A percentile compares a stretch with the other conserved stretches of the same genome.
These are phyloP conservation scores for Papilio machaon DNA, from an alignment of 1,140 invertebrate species.

Conservation along the genomic window DNA sequence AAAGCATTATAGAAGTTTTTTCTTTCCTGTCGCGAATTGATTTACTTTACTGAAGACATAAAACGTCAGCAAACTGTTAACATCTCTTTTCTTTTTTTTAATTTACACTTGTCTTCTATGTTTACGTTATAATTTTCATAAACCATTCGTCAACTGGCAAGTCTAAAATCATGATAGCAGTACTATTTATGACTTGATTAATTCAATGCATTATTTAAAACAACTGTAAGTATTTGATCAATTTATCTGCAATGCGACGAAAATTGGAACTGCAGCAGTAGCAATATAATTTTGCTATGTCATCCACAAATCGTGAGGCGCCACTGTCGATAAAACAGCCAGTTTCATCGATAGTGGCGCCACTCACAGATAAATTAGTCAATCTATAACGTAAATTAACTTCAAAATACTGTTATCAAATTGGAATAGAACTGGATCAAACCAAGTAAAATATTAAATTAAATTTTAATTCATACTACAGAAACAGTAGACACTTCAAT, in stretches of 20 bases:
- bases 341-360: background rate
- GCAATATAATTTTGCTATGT: too few relatives aligned
- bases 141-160: background rate
- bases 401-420: conserved; percentile 6
- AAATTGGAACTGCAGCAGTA: too few relatives aligned
- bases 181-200: background rate
- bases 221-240: background rate
- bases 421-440: background rate
- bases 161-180: background rate
- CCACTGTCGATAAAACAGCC: background rate
- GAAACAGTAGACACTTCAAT: background rate
- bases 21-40: too few relatives aligned
- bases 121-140: background rate
- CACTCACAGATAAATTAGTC: background rate
- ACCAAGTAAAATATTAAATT: background rate
- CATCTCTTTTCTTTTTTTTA: background rate
- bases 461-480: background rate
- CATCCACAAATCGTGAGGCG: background rate
- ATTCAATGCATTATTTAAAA: conserved; percentile 5
- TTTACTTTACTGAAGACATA: too few relatives aligned
- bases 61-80: too few relatives aligned
- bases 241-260: background rate
- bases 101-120: background rate
- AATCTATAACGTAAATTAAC: background rate
- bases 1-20: too few relatives aligned